These are phyloP conservation scores for Cottoperca gobio DNA, from an alignment of 2,797 vertebrate genomes.

Conservation along the genomic window DNA sequence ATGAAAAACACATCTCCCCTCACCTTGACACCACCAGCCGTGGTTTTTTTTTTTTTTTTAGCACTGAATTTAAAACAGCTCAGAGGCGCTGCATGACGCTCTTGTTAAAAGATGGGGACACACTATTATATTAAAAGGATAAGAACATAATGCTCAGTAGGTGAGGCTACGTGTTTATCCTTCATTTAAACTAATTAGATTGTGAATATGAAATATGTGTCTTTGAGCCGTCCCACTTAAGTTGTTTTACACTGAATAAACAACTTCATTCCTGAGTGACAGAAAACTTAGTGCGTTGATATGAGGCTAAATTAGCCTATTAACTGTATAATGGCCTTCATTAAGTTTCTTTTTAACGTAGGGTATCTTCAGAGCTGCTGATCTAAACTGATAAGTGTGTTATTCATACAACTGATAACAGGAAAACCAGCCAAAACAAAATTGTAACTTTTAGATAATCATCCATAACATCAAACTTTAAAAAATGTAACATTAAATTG, in stretches of 20 bases:
- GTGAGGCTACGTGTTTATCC: neutral
- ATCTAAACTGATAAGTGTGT: neutral
- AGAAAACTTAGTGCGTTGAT: neutral
- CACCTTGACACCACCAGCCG: conserved; percentile 65
- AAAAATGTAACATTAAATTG: neutral
- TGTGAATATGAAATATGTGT: conserved; percentile 20
- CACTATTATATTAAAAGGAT: conserved; percentile 1
- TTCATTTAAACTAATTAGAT: conserved; percentile 10
- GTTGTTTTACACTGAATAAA: conserved; percentile 18
- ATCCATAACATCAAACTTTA: neutral
- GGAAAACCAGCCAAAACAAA: neutral
- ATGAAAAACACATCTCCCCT: conserved; percentile 71
- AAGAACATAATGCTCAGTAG: neutral
- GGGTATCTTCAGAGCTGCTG: neutral
- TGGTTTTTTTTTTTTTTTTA: conserved; percentile 7
- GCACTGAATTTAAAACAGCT: conserved; percentile 50
- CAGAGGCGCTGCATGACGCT: conserved; percentile 33
- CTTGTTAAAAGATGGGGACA: conserved; percentile 33
- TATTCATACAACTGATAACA: neutral
- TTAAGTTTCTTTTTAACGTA: neutral
- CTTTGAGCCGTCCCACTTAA: neutral
- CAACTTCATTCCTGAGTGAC: neutral
- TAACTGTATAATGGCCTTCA: conserved; percentile 4
- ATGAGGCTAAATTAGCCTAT: neutral
- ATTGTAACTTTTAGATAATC: neutral